Evolutionary conservation across 2,888 invertebrate genomes (phyloP).

Genomic region (Oscheius onirici): DNA sequence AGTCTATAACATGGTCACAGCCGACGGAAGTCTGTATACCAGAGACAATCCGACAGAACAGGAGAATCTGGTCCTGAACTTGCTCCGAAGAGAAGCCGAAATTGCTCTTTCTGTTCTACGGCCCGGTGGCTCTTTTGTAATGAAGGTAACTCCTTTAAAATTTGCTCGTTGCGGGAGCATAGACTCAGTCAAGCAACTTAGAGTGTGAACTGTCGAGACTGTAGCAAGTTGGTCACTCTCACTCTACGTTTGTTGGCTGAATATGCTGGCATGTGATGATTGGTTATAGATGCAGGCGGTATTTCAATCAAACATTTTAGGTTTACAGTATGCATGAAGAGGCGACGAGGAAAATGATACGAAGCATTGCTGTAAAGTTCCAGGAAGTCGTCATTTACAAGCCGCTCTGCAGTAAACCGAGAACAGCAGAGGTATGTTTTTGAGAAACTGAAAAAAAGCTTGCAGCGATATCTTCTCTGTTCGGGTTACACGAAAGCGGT

Average conservation of each 20-base stretch:
- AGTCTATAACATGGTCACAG: conserved; percentile 46
- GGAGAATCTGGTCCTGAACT: conserved; percentile 17
- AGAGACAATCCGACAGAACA: conserved; percentile 34
- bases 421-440: conserved; percentile 35
- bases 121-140: conserved; percentile 25
- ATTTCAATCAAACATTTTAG: conserved; percentile 6
- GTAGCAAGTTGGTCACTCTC: too few species aligned
- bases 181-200: too few species aligned
- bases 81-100: conserved; percentile 25
- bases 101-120: conserved; percentile 1
- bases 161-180: too few species aligned
- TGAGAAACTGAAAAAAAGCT: neutral
- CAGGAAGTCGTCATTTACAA: conserved; percentile 28
- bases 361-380: conserved; percentile 4
- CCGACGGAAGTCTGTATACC: conserved; percentile 43
- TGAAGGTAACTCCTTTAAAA: conserved; percentile 32
- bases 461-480: conserved; percentile 37
- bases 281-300: too few species aligned
- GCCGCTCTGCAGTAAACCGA: conserved; percentile 38
- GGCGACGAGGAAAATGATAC: conserved; percentile 18
- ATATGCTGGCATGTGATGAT: too few species aligned
- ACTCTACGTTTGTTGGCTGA: too few species aligned
- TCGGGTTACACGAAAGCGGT: neutral
- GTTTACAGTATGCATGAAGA: conserved; percentile 26
- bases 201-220: too few species aligned